These are phyloP conservation scores for Autographa gamma DNA, from an alignment of 2,888 invertebrate genomes.

Conservation along the genomic window DNA sequence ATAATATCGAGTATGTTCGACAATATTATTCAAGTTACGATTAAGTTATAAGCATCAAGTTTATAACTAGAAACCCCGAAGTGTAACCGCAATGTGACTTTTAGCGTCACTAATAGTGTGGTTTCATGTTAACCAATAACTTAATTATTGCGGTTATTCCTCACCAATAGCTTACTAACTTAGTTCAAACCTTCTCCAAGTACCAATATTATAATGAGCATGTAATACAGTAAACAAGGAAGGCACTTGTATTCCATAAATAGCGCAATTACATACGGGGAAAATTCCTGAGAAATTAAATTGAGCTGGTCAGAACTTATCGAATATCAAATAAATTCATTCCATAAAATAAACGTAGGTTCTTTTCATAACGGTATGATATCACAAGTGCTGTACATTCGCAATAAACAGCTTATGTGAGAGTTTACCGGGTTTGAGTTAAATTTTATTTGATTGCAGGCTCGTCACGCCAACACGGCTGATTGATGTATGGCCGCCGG, in stretches of 20 bases:
- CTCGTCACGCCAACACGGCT: constrained; percentile 76
- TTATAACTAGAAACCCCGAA: neutral
- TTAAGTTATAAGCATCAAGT: neutral
- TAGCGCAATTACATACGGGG: no score
- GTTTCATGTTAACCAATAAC: constrained; percentile 4
- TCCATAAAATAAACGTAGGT: constrained; percentile 14
- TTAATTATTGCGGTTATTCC: constrained; percentile 4
- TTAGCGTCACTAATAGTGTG: constrained; percentile 1
- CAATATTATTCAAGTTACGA: neutral
- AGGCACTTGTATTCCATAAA: no score
- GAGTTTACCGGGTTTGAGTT: constrained; percentile 76
- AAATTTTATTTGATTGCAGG: constrained; percentile 88
- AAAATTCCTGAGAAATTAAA: neutral
- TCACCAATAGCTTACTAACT: neutral
- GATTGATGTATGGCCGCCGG: constrained; percentile 84
- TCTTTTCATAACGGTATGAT: constrained; percentile 28
- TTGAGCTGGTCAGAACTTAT: neutral
- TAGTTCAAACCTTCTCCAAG: neutral
- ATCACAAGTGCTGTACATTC: constrained; percentile 35
- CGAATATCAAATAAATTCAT: neutral
- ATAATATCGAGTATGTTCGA: neutral
- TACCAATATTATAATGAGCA: no score
- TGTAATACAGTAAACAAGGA: no score
- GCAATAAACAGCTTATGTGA: constrained; percentile 63
- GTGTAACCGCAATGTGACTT: neutral